Conservation (phyloP, 2,888 invertebrate genomes). For the Rugalucina vietnamica region DNA sequence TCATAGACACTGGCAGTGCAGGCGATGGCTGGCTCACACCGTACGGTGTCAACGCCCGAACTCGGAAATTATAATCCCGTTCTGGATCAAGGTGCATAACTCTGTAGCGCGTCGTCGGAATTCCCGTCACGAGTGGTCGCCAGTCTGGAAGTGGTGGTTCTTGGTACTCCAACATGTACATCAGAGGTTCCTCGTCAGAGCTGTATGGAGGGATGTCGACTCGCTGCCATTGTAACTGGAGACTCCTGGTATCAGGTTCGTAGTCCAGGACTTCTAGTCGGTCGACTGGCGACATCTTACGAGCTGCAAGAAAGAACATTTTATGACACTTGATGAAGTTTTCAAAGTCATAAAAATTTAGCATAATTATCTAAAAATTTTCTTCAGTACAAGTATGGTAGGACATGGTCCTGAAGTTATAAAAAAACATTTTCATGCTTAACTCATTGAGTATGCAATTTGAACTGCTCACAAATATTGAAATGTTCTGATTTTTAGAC, state of each 20-base stretch:
- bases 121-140: conserved; percentile 79
- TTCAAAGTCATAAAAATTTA: background rate
- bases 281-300: conserved; percentile 72
- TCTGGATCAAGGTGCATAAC: conserved; percentile 74
- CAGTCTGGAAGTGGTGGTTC: conserved; percentile 77
- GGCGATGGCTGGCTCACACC: conserved; percentile 99
- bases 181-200: conserved; percentile 70
- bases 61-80: conserved; percentile 96
- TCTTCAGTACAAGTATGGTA: background rate
- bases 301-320: conserved; percentile 58
- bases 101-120: conserved; percentile 76
- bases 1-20: conserved; percentile 66
- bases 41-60: conserved; percentile 97
- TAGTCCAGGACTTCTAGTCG: conserved; percentile 71
- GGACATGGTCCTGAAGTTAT: too few relatives aligned
- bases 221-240: conserved; percentile 75
- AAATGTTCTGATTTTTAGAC: too few relatives aligned
- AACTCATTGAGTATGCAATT: too few relatives aligned
- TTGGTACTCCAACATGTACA: conserved; percentile 77
- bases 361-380: background rate
- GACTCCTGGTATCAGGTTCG: conserved; percentile 73
- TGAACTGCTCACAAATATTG: too few relatives aligned
- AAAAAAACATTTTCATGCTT: too few relatives aligned
- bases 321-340: too few relatives aligned
- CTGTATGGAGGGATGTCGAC: conserved; percentile 76